Evolutionary conservation across 2,888 invertebrate genomes (phyloP).

Genomic region (Augochlorella aurata): DNA sequence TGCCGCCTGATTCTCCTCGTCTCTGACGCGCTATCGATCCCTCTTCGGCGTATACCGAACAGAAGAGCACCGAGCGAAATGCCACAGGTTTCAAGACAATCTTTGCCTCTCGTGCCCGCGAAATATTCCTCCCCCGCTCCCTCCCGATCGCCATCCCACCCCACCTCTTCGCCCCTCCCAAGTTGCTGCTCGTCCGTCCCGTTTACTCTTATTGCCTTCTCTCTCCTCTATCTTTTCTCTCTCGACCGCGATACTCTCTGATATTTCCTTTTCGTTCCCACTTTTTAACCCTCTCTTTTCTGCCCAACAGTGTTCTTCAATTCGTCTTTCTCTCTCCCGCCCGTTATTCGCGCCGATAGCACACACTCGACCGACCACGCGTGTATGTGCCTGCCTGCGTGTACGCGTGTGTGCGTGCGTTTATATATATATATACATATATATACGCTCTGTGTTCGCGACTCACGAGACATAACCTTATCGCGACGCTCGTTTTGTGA

Average conservation of each 20-base stretch:
- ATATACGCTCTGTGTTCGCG: conserved; percentile 39
- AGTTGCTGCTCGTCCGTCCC: neutral
- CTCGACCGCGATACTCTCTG: conserved; percentile 24
- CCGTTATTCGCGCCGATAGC: conserved; percentile 46
- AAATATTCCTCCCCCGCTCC: conserved; percentile 36
- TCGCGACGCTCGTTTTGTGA: conserved; percentile 52
- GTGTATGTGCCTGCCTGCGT: neutral
- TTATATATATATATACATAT: neutral
- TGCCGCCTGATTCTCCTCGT: conserved; percentile 61
- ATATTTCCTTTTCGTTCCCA: conserved; percentile 28
- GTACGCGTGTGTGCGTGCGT: neutral
- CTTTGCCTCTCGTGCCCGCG: conserved; percentile 60
- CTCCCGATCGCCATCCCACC: neutral
- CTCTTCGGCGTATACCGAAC: conserved; percentile 57
- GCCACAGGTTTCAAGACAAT: conserved; percentile 73
- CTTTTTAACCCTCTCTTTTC: conserved; percentile 20
- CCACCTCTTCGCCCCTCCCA: conserved; percentile 2
- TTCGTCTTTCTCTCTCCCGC: conserved; percentile 33
- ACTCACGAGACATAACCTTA: conserved; percentile 59
- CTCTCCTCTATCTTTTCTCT: conserved; percentile 7
- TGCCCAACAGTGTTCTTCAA: conserved; percentile 25
- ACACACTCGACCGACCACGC: neutral
- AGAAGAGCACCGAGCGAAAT: conserved; percentile 65
- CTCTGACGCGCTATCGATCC: conserved; percentile 67
- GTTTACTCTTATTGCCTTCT: neutral